phyloP scores from a whole-genome alignment of 1,140 invertebrate species.

The Acromyrmex echinatior region DNA sequence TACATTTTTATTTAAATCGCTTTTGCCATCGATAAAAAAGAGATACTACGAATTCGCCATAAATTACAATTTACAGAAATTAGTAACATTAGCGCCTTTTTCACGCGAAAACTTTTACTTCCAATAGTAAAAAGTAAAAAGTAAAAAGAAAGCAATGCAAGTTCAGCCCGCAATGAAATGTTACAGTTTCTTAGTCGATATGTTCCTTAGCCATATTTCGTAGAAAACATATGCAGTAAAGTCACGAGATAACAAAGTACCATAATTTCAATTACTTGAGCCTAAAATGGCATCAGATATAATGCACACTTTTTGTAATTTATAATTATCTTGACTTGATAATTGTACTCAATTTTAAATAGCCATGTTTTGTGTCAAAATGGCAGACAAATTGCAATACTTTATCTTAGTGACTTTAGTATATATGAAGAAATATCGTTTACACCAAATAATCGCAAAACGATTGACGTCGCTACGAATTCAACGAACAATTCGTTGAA shows the following conservation, averaged over 20 bases:
- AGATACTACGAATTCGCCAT: neutral
- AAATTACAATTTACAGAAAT: conserved; percentile 40
- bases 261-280: no score
- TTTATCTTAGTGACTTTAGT: no score
- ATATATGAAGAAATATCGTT: neutral
- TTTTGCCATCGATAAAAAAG: neutral
- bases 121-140: neutral
- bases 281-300: no score
- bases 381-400: no score
- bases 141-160: neutral
- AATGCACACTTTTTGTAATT: no score
- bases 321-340: no score
- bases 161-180: neutral
- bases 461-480: neutral
- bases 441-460: conserved; percentile 13
- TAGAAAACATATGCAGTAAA: neutral
- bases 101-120: neutral
- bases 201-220: neutral
- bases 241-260: no score
- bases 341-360: no score
- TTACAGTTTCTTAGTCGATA: neutral
- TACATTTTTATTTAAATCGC: conserved; percentile 47
- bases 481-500: conserved; percentile 40
- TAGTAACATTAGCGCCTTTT: neutral
- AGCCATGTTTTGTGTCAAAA: no score